Base-by-base conservation (phyloP, 2,113 vertebrate species). In the Phodopus roborovskii region DNA sequence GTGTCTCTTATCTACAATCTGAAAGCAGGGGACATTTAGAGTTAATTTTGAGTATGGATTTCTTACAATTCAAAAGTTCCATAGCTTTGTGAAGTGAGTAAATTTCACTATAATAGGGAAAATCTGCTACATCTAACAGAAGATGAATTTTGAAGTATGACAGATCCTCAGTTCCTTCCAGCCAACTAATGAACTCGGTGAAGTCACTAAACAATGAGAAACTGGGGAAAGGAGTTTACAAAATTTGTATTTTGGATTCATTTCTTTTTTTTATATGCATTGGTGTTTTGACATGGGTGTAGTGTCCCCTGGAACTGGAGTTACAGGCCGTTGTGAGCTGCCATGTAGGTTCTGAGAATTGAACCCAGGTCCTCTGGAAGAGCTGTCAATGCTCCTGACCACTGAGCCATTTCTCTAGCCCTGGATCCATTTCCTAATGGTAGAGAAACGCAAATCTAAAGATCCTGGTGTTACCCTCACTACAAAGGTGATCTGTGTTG, bases 141-240 rank as follows among this genome's bases (percentile, higher is more conserved):
- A 97, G 95, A 81, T 15, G 10, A 88, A 96, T 91, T 45, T 90
- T 30, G 6, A 78, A 91, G 50, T 84, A 68, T 88, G 87, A 75
- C 6, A 95, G 53, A 60, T 68, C 62, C 94, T 88, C 90, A 92
- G 22, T 84, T 2, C 26, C 45, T 92, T 92, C 28, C 53, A 60
- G 42, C 30, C 74, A 83, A 83, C 3, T 74, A 50, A 88, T 81
- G 82, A 89, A 95, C 20, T 93, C 90, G 1, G 88, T 79, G 90
- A 81, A 94, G 71, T 92, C 81, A 85, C 16, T 82, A 36, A 90
- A 91, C 36, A 82, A 85, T 92, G 13, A 85, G 58, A 95, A 90
- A 74, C 71, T 68, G 48, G 75, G 50, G 90, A 91, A 91, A 1
- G 8, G 30, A 93, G 33, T 79, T 86, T 71, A n/a, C 79, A 12